Evolutionary conservation across 1,140 invertebrate genomes (phyloP).

Genomic region (Aphelenchoides besseyi): DNA sequence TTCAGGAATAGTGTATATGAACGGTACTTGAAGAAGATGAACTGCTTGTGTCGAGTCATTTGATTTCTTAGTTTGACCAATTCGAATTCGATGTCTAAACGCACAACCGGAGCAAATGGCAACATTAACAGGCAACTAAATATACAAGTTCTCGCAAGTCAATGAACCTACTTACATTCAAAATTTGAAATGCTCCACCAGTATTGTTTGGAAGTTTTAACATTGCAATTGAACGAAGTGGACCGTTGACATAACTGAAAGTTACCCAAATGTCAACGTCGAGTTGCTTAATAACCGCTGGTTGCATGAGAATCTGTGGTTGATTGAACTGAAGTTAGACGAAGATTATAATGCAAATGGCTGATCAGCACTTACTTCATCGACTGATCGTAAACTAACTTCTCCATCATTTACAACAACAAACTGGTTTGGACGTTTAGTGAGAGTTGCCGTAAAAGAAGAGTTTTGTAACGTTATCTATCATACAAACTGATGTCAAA

Average conservation of each 20-base stretch:
- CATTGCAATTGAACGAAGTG: constrained; percentile 18
- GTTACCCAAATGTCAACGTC: background rate
- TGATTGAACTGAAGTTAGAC: background rate
- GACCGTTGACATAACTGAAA: constrained; percentile 4
- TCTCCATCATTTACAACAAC: background rate
- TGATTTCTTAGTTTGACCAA: background rate
- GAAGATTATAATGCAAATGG: background rate
- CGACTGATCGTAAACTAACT: background rate
- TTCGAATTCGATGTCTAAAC: background rate
- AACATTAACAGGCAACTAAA: constrained; percentile 9
- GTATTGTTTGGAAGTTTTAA: background rate
- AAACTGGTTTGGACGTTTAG: background rate
- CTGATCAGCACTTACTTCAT: background rate
- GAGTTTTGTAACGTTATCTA: background rate
- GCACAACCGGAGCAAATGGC: constrained; percentile 2
- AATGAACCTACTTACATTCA: background rate
- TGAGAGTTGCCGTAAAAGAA: background rate
- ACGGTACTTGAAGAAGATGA: constrained; percentile 11
- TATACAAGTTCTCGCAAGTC: background rate
- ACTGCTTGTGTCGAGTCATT: background rate
- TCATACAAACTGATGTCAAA: background rate
- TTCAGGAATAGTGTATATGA: constrained; percentile 9
- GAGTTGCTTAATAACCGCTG: background rate
- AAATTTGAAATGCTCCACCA: background rate
- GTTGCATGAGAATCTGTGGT: background rate